Evolutionary conservation across 2,113 vertebrate species (phyloP).

Genomic region (Passer montanus): DNA sequence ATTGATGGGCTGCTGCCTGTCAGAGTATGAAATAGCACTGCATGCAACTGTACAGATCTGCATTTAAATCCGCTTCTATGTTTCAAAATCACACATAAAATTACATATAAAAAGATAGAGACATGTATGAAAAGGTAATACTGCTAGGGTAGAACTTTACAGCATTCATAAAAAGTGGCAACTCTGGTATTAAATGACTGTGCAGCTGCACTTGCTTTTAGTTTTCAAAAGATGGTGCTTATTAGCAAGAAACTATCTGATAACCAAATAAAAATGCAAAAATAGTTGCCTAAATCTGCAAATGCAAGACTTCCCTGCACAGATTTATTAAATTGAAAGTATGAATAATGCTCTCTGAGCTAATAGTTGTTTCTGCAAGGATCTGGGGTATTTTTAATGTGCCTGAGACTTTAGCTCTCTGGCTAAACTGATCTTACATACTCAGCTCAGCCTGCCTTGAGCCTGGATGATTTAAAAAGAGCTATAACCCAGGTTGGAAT

Average conservation of each 20-base stretch:
- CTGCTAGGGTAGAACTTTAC: neutral
- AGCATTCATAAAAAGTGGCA: neutral
- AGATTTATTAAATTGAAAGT: neutral
- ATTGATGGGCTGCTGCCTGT: neutral
- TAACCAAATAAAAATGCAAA: neutral
- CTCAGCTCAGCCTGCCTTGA: neutral
- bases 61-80: neutral
- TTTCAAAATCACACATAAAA: neutral
- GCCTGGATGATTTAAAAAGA: neutral
- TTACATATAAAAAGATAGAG: neutral
- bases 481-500: neutral
- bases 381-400: neutral
- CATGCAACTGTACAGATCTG: neutral
- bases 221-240: neutral
- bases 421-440: neutral
- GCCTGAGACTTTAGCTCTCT: fast-evolving
- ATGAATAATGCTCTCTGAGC: neutral
- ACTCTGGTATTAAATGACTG: neutral
- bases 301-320: neutral
- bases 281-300: neutral
- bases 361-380: neutral
- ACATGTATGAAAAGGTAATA: neutral
- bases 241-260: neutral
- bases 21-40: neutral
- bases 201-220: neutral